Conservation (phyloP, 2,113 vertebrate genomes). For the Elaphurus davidianus region DNA sequence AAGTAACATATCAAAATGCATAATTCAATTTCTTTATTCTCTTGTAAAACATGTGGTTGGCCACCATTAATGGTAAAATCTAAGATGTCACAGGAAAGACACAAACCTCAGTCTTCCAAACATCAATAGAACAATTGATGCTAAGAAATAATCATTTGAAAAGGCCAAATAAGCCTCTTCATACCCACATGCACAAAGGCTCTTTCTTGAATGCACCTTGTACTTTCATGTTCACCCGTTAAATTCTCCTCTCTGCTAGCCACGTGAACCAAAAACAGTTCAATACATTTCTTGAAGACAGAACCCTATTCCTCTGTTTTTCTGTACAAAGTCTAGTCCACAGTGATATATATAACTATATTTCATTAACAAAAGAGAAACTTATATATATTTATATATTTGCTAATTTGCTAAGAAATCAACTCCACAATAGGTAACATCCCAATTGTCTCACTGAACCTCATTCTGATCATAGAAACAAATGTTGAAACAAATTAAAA, state of each 20-base stretch:
- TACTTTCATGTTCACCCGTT: background rate
- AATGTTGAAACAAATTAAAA: conserved; percentile 16
- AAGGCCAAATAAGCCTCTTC: background rate
- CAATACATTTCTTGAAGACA: background rate
- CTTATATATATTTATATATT: background rate
- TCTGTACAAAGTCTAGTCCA: background rate
- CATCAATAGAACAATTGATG: background rate
- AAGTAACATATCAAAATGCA: background rate
- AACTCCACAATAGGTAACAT: background rate
- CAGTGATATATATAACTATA: background rate
- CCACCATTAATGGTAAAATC: background rate
- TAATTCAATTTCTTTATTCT: background rate
- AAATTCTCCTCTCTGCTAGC: background rate
- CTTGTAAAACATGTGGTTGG: background rate
- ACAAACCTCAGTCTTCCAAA: background rate
- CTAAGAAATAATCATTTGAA: background rate
- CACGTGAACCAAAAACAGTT: background rate
- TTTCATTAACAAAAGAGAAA: background rate
- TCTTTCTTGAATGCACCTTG: background rate
- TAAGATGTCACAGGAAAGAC: background rate
- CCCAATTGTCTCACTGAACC: background rate
- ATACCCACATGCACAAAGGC: background rate
- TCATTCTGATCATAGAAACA: conserved; percentile 40
- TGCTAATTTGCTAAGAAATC: conserved; percentile 10
- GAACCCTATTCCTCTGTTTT: background rate